These are phyloP conservation scores for Pitta sordida DNA, from an alignment of 2,113 vertebrate genomes.

Conservation along the genomic window DNA sequence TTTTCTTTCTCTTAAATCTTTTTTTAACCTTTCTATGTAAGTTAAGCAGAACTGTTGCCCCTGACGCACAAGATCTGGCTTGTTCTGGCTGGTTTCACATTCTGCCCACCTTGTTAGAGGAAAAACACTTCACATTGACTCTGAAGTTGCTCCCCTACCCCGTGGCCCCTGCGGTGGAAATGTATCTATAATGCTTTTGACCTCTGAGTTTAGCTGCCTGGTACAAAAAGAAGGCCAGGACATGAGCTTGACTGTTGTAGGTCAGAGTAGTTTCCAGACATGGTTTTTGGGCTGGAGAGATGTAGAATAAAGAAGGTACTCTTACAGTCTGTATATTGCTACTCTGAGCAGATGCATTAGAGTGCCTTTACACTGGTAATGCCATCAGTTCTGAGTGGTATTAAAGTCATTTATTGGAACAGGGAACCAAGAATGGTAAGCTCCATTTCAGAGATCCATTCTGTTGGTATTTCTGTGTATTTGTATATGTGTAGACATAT, in stretches of 20 bases:
- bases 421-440: not conserved
- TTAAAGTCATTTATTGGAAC: rapidly evolving
- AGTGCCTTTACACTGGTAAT: not conserved
- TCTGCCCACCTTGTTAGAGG: not conserved
- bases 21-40: no score
- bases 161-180: not conserved
- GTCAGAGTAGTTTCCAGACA: not conserved
- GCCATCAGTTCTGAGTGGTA: not conserved
- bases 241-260: not conserved
- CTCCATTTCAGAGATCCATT: not conserved
- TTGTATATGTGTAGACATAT: not conserved
- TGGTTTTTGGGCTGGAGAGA: not conserved
- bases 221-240: not conserved
- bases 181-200: not conserved
- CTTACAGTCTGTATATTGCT: not conserved
- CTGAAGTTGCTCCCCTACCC: not conserved
- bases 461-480: not conserved
- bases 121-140: not conserved
- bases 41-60: not conserved
- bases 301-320: not conserved
- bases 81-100: not conserved
- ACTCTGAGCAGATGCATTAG: not conserved
- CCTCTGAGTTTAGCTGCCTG: not conserved
- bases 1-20: not conserved
- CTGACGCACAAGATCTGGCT: not conserved